These are phyloP conservation scores for Lycaon pictus DNA, from an alignment of 2,113 vertebrate species.

Conservation along the genomic window DNA sequence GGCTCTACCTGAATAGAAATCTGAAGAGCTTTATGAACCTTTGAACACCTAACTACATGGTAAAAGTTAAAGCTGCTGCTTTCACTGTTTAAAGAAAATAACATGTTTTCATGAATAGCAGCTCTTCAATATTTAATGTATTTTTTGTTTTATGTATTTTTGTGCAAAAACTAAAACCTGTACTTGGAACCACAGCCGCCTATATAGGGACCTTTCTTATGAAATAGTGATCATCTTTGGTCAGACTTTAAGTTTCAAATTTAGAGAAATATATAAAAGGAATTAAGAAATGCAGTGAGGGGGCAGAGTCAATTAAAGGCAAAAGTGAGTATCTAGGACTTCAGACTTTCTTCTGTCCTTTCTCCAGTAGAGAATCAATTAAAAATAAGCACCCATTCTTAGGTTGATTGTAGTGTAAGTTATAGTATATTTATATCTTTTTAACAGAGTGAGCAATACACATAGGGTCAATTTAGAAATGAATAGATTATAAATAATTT, in stretches of 20 bases:
- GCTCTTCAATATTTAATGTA: background rate
- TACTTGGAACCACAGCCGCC: background rate
- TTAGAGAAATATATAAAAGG: slow-evolving; percentile 33
- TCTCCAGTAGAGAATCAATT: slow-evolving; percentile 39
- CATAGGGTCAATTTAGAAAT: background rate
- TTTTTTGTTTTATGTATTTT: slow-evolving; percentile 37
- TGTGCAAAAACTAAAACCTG: slow-evolving; percentile 47
- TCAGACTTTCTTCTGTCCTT: background rate
- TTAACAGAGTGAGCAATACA: slow-evolving; percentile 26
- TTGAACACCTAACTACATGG: background rate
- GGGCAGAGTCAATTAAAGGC: background rate
- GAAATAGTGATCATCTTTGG: background rate
- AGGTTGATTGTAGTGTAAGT: background rate
- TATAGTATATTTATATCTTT: background rate
- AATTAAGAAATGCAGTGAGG: background rate
- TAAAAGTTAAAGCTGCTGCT: slow-evolving; percentile 3
- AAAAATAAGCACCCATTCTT: slow-evolving; percentile 31
- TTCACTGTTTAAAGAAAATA: slow-evolving; percentile 17
- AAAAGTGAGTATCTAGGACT: background rate
- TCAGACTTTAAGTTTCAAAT: slow-evolving; percentile 14
- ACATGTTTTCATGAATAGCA: background rate
- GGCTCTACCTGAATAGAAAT: background rate
- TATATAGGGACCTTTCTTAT: background rate
- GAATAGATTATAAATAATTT: background rate
- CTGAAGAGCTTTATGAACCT: slow-evolving; percentile 34